These are phyloP conservation scores for Homalodisca vitripennis DNA, from an alignment of 1,140 invertebrate genomes.

Conservation along the genomic window DNA sequence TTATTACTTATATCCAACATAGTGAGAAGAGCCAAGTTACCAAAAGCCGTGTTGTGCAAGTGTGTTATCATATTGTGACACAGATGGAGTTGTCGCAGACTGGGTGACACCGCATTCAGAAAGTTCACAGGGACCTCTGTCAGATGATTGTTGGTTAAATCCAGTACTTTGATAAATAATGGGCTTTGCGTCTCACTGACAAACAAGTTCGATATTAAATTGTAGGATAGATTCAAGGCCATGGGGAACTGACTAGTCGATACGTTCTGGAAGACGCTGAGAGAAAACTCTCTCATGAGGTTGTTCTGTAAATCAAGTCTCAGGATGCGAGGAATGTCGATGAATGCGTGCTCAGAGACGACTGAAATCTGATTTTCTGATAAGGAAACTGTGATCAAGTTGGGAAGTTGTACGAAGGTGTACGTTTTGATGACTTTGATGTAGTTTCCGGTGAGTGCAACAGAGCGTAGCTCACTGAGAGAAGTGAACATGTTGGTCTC, in stretches of 20 bases:
- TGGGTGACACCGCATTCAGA: conserved; percentile 58
- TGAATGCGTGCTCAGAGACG: conserved; percentile 62
- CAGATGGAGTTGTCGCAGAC: conserved; percentile 64
- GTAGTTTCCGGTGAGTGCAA: conserved; percentile 69
- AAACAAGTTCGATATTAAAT: conserved; percentile 60
- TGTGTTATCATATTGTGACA: conserved; percentile 70
- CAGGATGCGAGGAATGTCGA: conserved; percentile 64
- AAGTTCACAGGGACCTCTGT: conserved; percentile 61
- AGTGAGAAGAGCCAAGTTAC: conserved; percentile 66
- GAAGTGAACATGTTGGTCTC: conserved; percentile 62
- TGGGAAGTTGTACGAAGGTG: conserved; percentile 64
- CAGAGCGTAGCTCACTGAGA: conserved; percentile 62
- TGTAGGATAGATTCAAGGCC: conserved; percentile 66
- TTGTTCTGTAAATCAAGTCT: conserved; percentile 73
- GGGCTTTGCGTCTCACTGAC: conserved; percentile 48
- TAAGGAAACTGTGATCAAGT: conserved; percentile 65
- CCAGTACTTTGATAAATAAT: conserved; percentile 62
- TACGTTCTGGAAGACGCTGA: conserved; percentile 65
- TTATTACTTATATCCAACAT: conserved; percentile 73
- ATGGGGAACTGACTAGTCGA: conserved; percentile 59
- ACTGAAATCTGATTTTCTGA: conserved; percentile 62
- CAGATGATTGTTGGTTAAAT: conserved; percentile 67
- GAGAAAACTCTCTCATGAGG: conserved; percentile 62
- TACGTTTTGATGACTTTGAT: conserved; percentile 56
- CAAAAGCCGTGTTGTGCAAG: conserved; percentile 71